phyloP scores from a whole-genome alignment of 2,797 vertebrate species.

The Rhyacichthys aspro region DNA sequence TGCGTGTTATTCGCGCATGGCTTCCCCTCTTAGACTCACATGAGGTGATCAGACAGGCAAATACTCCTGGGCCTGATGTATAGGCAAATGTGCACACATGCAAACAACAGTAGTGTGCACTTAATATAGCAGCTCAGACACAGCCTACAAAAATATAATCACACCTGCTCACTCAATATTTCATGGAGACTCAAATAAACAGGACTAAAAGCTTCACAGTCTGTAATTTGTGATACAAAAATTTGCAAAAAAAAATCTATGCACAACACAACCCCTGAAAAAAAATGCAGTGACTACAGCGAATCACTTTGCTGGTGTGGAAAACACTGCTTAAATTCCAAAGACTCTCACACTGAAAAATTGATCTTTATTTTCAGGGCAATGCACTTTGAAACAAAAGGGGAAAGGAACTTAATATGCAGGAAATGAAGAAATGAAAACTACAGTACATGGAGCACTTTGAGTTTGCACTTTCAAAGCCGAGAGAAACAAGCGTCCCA shows the following conservation, averaged over 20 bases:
- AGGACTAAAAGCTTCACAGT: slow-evolving; percentile 55
- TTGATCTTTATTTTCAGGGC: slow-evolving; percentile 77
- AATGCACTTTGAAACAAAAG: slow-evolving; percentile 78
- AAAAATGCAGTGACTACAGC: slow-evolving; percentile 66
- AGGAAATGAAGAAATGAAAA: slow-evolving; percentile 82
- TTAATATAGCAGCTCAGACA: slow-evolving; percentile 40
- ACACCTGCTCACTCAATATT: slow-evolving; percentile 22
- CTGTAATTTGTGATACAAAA: slow-evolving; percentile 58
- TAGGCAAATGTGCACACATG: slow-evolving; percentile 63
- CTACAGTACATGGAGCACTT: slow-evolving; percentile 77
- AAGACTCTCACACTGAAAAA: slow-evolving; percentile 74
- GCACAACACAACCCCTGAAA: slow-evolving; percentile 44
- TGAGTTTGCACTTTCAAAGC: slow-evolving; percentile 81
- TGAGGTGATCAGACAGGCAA: slow-evolving; percentile 78
- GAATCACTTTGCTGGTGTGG: slow-evolving; percentile 64
- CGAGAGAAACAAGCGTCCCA: slow-evolving; percentile 72
- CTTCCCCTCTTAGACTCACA: slow-evolving; percentile 76
- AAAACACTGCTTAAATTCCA: slow-evolving; percentile 75
- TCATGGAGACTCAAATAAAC: slow-evolving; percentile 46
- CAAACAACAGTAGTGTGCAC: slow-evolving; percentile 54
- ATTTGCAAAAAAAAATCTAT: slow-evolving; percentile 27
- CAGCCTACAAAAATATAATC: slow-evolving; percentile 48
- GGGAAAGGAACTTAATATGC: slow-evolving; percentile 78
- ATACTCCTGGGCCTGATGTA: slow-evolving; percentile 72
- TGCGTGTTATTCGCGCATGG: slow-evolving; percentile 77